A percentile compares a stretch with the other conserved stretches of the same genome.
phyloP scores from a whole-genome alignment of 2,113 vertebrate genomes.

The Ardeotis arabs region DNA sequence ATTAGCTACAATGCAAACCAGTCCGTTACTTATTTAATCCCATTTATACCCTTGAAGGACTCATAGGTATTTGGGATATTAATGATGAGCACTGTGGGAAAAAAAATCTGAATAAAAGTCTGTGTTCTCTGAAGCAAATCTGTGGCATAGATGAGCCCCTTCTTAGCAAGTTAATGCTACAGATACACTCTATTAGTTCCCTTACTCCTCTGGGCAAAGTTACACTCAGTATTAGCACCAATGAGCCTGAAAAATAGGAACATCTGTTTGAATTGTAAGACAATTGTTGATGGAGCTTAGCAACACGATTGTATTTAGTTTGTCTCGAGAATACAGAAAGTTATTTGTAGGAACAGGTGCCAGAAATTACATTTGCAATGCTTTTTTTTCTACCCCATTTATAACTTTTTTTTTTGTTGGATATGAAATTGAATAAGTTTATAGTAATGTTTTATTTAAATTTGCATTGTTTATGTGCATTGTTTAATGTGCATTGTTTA shows the following conservation, averaged over 20 bases:
- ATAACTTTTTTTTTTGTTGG: background rate
- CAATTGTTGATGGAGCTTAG: background rate
- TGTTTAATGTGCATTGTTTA: background rate
- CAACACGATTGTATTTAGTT: background rate
- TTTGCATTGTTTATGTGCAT: background rate
- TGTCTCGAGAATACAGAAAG: background rate
- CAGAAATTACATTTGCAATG: background rate
- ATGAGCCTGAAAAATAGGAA: background rate
- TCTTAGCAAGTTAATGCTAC: background rate
- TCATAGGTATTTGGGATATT: background rate
- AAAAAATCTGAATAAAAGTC: background rate
- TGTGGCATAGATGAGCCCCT: slow-evolving; percentile 15
- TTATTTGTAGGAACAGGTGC: background rate
- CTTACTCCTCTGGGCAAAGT: slow-evolving; percentile 16
- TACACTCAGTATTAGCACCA: background rate
- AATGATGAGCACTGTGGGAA: background rate
- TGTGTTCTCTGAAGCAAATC: slow-evolving; percentile 32
- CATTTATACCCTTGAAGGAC: background rate
- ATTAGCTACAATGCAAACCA: background rate
- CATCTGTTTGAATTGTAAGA: slow-evolving; percentile 29
- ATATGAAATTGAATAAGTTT: background rate
- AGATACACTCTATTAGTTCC: slow-evolving; percentile 12
- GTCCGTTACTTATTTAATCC: background rate
- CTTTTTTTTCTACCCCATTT: background rate
- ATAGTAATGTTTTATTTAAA: background rate